These are phyloP conservation scores for Narcine bancroftii DNA, from an alignment of 2,113 vertebrate genomes.

Conservation along the genomic window DNA sequence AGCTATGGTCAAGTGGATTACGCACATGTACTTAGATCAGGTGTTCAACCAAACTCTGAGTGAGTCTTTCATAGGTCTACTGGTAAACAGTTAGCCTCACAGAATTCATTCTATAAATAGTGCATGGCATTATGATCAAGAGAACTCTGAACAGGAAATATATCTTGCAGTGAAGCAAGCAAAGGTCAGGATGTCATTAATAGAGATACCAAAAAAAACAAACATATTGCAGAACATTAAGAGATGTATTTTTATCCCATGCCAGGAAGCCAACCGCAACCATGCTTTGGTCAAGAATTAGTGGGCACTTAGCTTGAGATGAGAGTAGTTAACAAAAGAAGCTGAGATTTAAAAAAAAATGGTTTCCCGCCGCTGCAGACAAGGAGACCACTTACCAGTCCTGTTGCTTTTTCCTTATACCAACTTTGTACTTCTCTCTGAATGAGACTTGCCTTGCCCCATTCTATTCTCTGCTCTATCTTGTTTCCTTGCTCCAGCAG, in stretches of 20 bases:
- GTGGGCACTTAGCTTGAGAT: not conserved
- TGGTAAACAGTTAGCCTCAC: too few species aligned
- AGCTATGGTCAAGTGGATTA: too few species aligned
- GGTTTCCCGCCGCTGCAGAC: too few species aligned
- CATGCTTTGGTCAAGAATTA: not conserved
- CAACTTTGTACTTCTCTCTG: not conserved
- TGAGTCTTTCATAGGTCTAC: too few species aligned
- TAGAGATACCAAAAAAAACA: not conserved
- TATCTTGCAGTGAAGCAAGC: not conserved
- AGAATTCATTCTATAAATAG: too few species aligned
- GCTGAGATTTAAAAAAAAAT: too few species aligned
- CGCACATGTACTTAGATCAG: too few species aligned
- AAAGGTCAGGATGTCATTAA: not conserved
- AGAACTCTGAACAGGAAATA: not conserved
- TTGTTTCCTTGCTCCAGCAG: not conserved
- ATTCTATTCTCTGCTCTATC: too few species aligned
- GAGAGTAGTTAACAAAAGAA: not conserved
- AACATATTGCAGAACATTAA: not conserved
- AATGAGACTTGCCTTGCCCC: not conserved
- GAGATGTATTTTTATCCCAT: not conserved
- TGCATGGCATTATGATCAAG: not conserved
- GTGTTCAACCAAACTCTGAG: too few species aligned
- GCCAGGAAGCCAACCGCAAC: not conserved
- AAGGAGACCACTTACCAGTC: not conserved
- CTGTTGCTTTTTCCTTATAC: not conserved